Conservation (phyloP, 2,888 invertebrate genomes). For the Cryptus viduatorius region DNA sequence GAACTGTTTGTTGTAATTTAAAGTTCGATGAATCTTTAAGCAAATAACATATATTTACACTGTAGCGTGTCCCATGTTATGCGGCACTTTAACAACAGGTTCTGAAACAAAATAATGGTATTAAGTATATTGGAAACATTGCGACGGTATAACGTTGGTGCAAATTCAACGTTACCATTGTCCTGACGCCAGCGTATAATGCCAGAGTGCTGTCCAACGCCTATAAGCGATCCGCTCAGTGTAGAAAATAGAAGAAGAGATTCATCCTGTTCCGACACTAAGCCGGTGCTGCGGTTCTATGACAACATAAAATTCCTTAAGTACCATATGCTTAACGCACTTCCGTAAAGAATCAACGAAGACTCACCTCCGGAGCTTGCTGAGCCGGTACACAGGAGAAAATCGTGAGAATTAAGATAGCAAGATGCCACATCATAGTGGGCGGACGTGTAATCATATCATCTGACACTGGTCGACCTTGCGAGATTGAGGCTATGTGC, state of each 20-base stretch:
- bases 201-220: conserved; percentile 94
- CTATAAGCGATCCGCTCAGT: conserved; percentile 96
- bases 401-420: conserved; percentile 55
- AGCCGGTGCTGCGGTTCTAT: conserved; percentile 79
- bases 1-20: no score
- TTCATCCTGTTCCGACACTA: conserved; percentile 82
- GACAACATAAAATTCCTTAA: conserved; percentile 33
- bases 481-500: conserved; percentile 50
- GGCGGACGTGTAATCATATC: conserved; percentile 51
- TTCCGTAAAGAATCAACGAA: background rate
- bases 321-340: background rate
- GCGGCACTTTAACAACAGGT: conserved; percentile 95
- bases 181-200: conserved; percentile 95
- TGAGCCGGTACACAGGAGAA: conserved; percentile 66
- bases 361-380: conserved; percentile 66
- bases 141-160: background rate
- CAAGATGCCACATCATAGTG: conserved; percentile 41
- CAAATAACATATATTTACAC: conserved; percentile 81
- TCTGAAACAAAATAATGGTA: conserved; percentile 87
- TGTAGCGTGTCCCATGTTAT: conserved; percentile 86
- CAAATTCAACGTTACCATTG: conserved; percentile 89
- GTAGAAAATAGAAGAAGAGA: conserved; percentile 93
- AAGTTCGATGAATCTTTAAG: background rate
- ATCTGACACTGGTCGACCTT: conserved; percentile 28
- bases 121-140: background rate